Evolutionary conservation across 1,140 invertebrate species (phyloP), one percentile per base, ranked within the genome.

Genomic region (Panonychus citri): DNA sequence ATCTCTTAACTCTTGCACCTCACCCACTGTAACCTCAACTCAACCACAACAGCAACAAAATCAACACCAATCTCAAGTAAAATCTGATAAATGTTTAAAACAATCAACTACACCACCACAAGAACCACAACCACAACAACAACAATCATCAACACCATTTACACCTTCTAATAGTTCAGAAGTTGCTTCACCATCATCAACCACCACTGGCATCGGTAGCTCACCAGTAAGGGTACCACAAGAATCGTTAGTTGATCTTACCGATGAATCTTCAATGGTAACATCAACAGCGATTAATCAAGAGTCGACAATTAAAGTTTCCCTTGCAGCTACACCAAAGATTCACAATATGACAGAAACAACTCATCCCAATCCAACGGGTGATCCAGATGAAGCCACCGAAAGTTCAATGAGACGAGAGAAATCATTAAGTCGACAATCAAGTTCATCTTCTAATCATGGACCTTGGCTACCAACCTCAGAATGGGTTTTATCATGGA

Each of bases 401-500:
- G 19, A 37, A 4, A 42, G 25, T 53, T 17, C 61, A 63, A 30
- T 51, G 2, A 28, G 17, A 25, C 3, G 28, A 30, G 26, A 27
- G 2, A 27, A 27, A 10, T 48, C 60, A 58, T 55, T 26, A 21
- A 56, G 43, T 37, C 43, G 55, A 8, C 55, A 56, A 39, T 56
- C 58, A 24, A 57, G 58, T 25, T 21, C 49, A 28, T 51, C 46
- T 12, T 49, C 54, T 10, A 43, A 34, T 21, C 52, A 57, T 17
- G 42, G 27, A 17, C 25, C 37, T 21, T 95, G 89, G 89, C 71
- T 79, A 3, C 84, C 89, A 8, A 84, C 84, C 24, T 77, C 82
- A 24, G 85, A 93, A 60, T 97, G 93, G 93, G 90, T 94, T 39
- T 77, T 83, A 60, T 82, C 84, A 7, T 99, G 94, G 94, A 93